Conservation (phyloP, 37 sponge, comb jelly and placozoan genomes). For the Mnemiopsis leidyi region DNA sequence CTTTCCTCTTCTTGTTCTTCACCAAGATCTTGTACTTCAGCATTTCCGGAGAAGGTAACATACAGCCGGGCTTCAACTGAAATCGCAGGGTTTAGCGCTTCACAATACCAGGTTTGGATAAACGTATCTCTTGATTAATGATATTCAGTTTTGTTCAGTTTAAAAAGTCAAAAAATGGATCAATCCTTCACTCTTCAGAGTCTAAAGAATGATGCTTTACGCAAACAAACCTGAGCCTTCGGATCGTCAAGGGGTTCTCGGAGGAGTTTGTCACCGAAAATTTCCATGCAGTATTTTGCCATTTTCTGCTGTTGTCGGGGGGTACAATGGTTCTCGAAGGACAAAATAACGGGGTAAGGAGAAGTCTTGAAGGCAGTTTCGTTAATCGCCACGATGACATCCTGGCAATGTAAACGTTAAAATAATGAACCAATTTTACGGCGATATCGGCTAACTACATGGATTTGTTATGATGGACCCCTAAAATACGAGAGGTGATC, state of each 20-base stretch:
- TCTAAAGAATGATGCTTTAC: no score
- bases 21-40: constrained; percentile 77
- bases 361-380: constrained; percentile 83
- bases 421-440: no score
- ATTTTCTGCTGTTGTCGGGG: constrained; percentile 65
- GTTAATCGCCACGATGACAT: constrained; percentile 78
- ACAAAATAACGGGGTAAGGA: constrained; percentile 69
- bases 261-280: constrained; percentile 66
- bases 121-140: no score
- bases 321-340: constrained; percentile 69
- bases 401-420: constrained; percentile 59
- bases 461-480: no score
- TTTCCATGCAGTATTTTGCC: constrained; percentile 66
- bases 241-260: constrained; percentile 47
- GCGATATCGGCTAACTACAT: no score
- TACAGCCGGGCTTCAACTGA: constrained; percentile 31
- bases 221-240: not conserved
- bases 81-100: no score
- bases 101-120: no score
- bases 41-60: constrained; percentile 74
- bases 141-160: no score
- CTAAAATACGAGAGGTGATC: not conserved
- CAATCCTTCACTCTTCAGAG: no score
- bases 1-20: constrained; percentile 72
- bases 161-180: no score